Evolutionary conservation across 2,113 vertebrate genomes (phyloP).

Genomic region (Porphyrio hochstetteri): DNA sequence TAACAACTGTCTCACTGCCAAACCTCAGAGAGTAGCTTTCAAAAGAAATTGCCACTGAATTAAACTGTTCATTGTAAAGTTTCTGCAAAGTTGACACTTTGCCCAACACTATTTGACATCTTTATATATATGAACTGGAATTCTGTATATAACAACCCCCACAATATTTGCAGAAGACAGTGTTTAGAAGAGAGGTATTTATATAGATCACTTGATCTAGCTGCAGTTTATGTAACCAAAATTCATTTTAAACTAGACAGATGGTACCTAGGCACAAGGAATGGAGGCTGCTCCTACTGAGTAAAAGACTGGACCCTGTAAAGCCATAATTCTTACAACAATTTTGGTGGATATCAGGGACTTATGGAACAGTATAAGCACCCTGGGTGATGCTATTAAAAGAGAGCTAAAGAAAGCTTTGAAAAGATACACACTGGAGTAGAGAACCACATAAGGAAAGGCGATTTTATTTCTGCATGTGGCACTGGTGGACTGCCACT

Average conservation of each 20-base stretch:
- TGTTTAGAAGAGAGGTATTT: neutral
- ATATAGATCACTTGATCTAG: neutral
- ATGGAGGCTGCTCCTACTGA: neutral
- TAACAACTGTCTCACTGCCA: neutral
- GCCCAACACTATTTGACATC: neutral
- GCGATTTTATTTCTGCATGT: neutral
- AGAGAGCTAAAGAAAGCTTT: neutral
- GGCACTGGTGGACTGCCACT: neutral
- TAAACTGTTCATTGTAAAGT: neutral
- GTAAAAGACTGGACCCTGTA: neutral
- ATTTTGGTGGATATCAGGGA: neutral
- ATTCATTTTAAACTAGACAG: neutral
- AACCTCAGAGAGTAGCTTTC: neutral
- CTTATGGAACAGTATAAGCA: neutral
- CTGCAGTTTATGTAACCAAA: neutral
- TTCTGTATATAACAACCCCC: neutral
- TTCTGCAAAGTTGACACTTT: constrained; percentile 10
- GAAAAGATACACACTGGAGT: neutral
- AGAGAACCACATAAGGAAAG: neutral
- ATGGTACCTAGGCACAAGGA: neutral
- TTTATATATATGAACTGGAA: neutral
- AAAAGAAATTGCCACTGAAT: neutral
- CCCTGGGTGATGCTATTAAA: neutral
- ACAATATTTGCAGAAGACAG: neutral
- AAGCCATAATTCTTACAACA: neutral